A percentile compares a stretch with the other conserved stretches of the same genome.
Evolutionary conservation across 53 echinoderm and acorn worm genomes (phyloP).

Genomic region (Zoroaster sp.): DNA sequence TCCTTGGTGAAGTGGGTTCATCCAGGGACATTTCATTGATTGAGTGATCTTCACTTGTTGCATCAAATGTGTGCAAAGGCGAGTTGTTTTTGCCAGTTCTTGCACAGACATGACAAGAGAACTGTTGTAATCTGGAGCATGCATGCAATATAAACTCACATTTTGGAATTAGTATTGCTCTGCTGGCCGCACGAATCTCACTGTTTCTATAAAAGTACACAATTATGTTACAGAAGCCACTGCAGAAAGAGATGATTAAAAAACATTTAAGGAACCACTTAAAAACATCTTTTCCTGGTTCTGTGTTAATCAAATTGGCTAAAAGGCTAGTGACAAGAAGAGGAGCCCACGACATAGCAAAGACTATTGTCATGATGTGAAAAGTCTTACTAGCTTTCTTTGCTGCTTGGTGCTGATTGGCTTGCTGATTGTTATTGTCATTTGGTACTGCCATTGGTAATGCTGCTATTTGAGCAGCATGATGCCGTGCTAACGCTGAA

Average conservation of each 20-base stretch:
- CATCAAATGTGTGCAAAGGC: not conserved
- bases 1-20: too few relatives aligned
- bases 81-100: not conserved
- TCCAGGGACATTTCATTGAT: not conserved
- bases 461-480: slow-evolving; percentile 26
- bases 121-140: not conserved
- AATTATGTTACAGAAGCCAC: slow-evolving; percentile 26
- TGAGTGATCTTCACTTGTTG: not conserved
- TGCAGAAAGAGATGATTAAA: slow-evolving; percentile 16
- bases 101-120: not conserved
- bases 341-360: slow-evolving; percentile 4
- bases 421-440: not conserved
- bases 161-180: not conserved
- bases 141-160: not conserved
- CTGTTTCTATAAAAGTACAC: slow-evolving; percentile 21
- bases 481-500: slow-evolving; percentile 17
- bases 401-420: slow-evolving; percentile 11
- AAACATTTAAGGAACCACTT: not conserved
- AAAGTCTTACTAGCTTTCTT: slow-evolving; percentile 22
- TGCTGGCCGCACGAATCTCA: not conserved
- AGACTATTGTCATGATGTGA: slow-evolving; percentile 32
- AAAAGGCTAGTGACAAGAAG: not conserved
- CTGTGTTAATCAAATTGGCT: not conserved
- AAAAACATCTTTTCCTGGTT: not conserved
- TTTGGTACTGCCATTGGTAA: not conserved